phyloP scores from a whole-genome alignment of 2,113 vertebrate genomes.

The Setophaga petechia region DNA sequence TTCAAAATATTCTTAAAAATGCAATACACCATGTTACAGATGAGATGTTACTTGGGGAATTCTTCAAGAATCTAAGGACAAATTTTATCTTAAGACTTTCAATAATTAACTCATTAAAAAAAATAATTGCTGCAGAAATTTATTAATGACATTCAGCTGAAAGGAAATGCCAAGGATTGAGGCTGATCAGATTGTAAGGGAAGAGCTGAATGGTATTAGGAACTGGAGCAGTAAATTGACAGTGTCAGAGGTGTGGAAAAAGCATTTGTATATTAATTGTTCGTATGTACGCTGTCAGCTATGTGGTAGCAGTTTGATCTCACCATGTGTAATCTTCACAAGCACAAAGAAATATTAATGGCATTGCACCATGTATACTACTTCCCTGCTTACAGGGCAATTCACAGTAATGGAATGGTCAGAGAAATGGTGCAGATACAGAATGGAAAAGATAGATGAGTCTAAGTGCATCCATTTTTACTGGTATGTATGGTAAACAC shows the following conservation, averaged over 20 bases:
- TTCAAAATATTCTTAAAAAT: not conserved
- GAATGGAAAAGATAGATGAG: not conserved
- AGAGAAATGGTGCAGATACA: not conserved
- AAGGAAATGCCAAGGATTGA: not conserved
- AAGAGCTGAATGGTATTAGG: not conserved
- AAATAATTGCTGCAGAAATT: not conserved
- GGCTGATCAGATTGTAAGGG: not conserved
- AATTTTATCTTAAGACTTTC: not conserved
- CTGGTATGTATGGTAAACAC: not conserved
- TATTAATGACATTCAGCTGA: not conserved
- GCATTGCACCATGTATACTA: not conserved
- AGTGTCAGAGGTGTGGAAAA: not conserved
- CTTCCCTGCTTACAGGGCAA: not conserved
- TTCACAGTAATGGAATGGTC: not conserved
- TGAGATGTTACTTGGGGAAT: not conserved
- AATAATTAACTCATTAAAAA: not conserved
- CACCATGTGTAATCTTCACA: accelerated
- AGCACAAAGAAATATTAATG: not conserved
- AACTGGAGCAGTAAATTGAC: not conserved
- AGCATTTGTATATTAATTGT: not conserved
- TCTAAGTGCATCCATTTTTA: not conserved
- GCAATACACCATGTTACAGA: not conserved
- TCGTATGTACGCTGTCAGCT: not conserved
- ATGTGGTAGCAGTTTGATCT: not conserved
- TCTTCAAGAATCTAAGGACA: not conserved